Conservation (phyloP, 2,888 invertebrate genomes). For the Alloscopus bannaensis region DNA sequence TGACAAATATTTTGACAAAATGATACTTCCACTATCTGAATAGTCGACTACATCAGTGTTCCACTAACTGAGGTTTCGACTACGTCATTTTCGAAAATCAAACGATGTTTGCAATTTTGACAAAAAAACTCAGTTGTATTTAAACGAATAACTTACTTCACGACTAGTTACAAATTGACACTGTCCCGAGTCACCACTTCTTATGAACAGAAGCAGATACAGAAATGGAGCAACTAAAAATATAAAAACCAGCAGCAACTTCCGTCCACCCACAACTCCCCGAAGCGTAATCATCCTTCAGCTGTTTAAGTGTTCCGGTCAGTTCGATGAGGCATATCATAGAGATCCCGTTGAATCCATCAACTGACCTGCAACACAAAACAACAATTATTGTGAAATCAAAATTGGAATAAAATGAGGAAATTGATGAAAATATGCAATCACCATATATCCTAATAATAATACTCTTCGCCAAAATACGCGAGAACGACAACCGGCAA, state of each 20-base stretch:
- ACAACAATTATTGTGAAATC: too few relatives aligned
- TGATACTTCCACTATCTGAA: too few relatives aligned
- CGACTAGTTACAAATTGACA: conserved; percentile 73
- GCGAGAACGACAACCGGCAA: too few relatives aligned
- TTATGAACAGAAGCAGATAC: conserved; percentile 69
- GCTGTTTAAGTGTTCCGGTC: conserved; percentile 39
- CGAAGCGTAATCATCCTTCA: conserved; percentile 72
- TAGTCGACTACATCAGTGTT: too few relatives aligned
- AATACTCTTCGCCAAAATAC: too few relatives aligned
- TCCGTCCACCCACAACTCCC: conserved; percentile 69
- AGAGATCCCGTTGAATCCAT: conserved; percentile 47
- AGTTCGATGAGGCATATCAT: conserved; percentile 16
- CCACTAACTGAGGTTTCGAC: too few relatives aligned
- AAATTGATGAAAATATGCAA: too few relatives aligned
- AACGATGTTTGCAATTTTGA: not conserved
- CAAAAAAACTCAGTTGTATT: not conserved
- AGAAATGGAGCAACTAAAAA: conserved; percentile 70
- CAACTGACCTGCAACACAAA: conserved; percentile 51
- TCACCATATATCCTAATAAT: too few relatives aligned
- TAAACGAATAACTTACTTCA: conserved; percentile 64
- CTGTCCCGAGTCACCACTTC: conserved; percentile 69
- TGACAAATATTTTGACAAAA: too few relatives aligned
- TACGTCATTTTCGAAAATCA: not conserved
- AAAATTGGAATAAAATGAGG: too few relatives aligned
- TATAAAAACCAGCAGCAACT: conserved; percentile 65